Percentiles rank a stretch among this genome's conserved stretches.
Evolutionary conservation across 2,888 invertebrate species (phyloP).

Genomic region (Taphrorychus bicolor): DNA sequence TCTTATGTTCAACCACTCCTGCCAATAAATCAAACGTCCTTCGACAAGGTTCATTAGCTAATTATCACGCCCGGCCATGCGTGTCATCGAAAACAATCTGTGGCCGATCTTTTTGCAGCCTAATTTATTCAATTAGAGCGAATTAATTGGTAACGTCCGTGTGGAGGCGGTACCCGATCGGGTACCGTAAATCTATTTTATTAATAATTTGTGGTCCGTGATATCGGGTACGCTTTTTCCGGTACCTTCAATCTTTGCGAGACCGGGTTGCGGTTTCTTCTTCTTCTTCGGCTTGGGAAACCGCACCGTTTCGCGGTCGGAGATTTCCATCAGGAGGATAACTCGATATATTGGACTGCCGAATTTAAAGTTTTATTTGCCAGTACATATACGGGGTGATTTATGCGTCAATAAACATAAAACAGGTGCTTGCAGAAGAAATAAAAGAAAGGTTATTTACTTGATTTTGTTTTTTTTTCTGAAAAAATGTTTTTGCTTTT

Average conservation of each 20-base stretch:
- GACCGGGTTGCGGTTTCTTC: conserved; percentile 4
- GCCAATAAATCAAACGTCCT: conserved; percentile 28
- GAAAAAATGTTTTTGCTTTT: no score
- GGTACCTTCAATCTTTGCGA: conserved; percentile 11
- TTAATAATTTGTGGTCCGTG: conserved; percentile 13
- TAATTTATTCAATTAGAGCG: conserved; percentile 31
- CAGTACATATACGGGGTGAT: no score
- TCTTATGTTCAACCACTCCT: background rate
- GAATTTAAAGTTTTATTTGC: no score
- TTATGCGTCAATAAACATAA: no score
- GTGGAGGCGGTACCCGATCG: conserved; percentile 13
- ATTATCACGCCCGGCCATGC: conserved; percentile 33
- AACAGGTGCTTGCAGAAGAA: no score
- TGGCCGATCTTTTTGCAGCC: conserved; percentile 22
- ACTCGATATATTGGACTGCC: no score
- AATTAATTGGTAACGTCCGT: conserved; percentile 23
- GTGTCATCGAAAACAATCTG: conserved; percentile 37
- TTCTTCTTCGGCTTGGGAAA: background rate
- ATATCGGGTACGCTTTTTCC: conserved; percentile 13
- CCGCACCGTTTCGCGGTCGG: background rate
- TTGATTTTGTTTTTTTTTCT: no score
- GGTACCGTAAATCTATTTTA: conserved; percentile 21
- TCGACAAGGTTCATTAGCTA: conserved; percentile 37
- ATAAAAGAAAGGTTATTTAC: no score
- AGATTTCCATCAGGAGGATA: background rate